Evolutionary conservation across 2,797 vertebrate genomes (phyloP).

Genomic region (Coilia nasus): DNA sequence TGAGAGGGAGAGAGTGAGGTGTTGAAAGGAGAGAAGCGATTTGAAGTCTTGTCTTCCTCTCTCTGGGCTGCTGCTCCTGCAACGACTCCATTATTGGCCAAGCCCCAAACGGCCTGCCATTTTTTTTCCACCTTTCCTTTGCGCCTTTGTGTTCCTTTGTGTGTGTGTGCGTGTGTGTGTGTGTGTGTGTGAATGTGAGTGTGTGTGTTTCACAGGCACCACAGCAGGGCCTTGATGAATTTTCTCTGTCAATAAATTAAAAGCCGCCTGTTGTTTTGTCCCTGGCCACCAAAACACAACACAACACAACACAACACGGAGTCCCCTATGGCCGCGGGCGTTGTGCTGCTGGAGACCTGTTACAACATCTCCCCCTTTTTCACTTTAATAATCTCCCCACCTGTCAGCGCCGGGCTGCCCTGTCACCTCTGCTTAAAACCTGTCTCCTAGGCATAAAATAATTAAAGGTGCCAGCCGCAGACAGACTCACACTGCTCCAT

Average conservation of each 20-base stretch:
- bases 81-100: conserved; percentile 62
- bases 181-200: conserved; percentile 61
- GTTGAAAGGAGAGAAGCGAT: conserved; percentile 42
- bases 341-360: conserved; percentile 91
- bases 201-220: conserved; percentile 46
- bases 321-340: conserved; percentile 83
- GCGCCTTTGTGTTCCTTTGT: neutral
- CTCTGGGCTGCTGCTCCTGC: conserved; percentile 61
- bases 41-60: conserved; percentile 71
- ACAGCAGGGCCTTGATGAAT: conserved; percentile 75
- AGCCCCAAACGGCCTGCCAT: conserved; percentile 40
- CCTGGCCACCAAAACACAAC: neutral
- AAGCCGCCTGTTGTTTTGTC: conserved; percentile 69
- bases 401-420: conserved; percentile 98
- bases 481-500: conserved; percentile 39
- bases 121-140: neutral
- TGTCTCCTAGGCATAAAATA: conserved; percentile 99
- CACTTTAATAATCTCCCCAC: conserved; percentile 93
- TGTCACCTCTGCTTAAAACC: conserved; percentile 99
- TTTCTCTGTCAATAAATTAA: conserved; percentile 81
- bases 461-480: conserved; percentile 92
- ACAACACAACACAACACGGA: conserved; percentile 65
- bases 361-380: conserved; percentile 88
- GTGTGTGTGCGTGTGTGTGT: conserved; percentile 28
- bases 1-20: neutral